Conservation (phyloP, 2,888 invertebrate genomes). For the Eueremaeus valkanovi region DNA sequence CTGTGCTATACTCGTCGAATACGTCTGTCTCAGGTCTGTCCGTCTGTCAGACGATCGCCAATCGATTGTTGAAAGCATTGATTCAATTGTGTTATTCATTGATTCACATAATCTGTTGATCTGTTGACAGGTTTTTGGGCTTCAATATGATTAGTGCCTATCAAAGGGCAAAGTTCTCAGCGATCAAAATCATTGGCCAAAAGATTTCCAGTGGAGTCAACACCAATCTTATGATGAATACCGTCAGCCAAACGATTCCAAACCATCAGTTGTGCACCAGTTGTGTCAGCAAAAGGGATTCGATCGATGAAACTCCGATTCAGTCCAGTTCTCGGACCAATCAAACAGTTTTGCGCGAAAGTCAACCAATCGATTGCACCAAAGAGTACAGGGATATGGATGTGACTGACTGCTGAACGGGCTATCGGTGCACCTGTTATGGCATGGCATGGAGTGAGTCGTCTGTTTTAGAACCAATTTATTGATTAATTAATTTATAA, state of each 20-base stretch:
- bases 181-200: constrained; percentile 66
- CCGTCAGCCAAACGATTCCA: constrained; percentile 34
- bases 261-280: constrained; percentile 22
- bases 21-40: constrained; percentile 72
- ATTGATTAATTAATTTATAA: neutral
- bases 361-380: neutral
- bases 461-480: constrained; percentile 6
- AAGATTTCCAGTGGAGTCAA: constrained; percentile 38
- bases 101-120: no score
- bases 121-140: constrained; percentile 79
- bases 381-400: neutral
- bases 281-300: constrained; percentile 4
- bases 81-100: no score
- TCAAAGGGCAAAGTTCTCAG: constrained; percentile 82
- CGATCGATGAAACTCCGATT: constrained; percentile 7
- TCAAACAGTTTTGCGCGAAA: neutral
- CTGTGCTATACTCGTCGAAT: constrained; percentile 72
- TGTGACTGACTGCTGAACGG: neutral
- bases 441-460: neutral
- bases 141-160: constrained; percentile 84
- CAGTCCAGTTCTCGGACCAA: no score
- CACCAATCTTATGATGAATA: constrained; percentile 27
- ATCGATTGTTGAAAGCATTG: constrained; percentile 32
- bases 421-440: neutral
- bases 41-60: constrained; percentile 31